Evolutionary conservation across 1,140 invertebrate species (phyloP).

Genomic region (Plodia interpunctella): DNA sequence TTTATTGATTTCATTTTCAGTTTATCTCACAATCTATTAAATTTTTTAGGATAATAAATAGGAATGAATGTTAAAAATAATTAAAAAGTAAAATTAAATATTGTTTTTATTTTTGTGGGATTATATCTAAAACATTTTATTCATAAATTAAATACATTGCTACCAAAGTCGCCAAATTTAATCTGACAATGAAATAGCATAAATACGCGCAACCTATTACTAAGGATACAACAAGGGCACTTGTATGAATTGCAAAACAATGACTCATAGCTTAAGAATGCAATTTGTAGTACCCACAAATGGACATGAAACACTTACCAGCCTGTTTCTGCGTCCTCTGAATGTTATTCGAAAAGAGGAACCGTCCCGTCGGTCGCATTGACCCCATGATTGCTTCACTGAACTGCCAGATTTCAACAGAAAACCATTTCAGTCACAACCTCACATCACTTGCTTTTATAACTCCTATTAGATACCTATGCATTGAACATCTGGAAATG

Average conservation of each 20-base stretch:
- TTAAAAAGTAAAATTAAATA: too few species aligned
- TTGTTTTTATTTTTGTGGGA: too few species aligned
- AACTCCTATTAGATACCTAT: constrained; percentile 31
- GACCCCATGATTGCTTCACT: constrained; percentile 58
- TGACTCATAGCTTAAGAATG: constrained; percentile 43
- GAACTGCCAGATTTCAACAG: constrained; percentile 34
- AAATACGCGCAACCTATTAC: background rate
- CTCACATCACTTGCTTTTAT: constrained; percentile 14
- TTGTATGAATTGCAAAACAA: constrained; percentile 20
- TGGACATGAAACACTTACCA: constrained; percentile 41
- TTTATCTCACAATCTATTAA: too few species aligned
- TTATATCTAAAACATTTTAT: too few species aligned
- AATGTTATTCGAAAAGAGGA: constrained; percentile 72
- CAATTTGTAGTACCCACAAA: constrained; percentile 15
- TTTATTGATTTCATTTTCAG: background rate
- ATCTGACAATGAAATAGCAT: background rate
- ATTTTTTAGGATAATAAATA: too few species aligned
- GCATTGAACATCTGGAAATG: constrained; percentile 43
- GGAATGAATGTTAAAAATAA: too few species aligned
- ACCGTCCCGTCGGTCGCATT: constrained; percentile 70
- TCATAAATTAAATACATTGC: too few species aligned
- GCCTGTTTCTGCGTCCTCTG: constrained; percentile 69
- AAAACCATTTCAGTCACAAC: constrained; percentile 39
- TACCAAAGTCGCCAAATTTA: background rate
- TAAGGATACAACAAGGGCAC: constrained; percentile 31